Evolutionary conservation across 2,888 invertebrate species (phyloP).

Genomic region (Rhodophaea formosa): DNA sequence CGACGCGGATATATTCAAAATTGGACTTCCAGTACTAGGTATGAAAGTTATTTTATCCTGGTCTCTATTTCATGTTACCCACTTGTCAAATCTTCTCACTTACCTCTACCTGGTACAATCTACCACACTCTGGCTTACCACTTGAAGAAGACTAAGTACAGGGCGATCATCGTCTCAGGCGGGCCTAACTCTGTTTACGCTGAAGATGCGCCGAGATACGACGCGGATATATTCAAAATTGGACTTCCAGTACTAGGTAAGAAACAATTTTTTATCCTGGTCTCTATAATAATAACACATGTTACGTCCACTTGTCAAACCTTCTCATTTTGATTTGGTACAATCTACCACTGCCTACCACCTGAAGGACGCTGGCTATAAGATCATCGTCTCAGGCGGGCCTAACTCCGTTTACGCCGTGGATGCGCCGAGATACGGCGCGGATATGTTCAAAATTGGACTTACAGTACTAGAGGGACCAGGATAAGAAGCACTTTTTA

Average conservation of each 20-base stretch:
- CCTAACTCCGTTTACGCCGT: conserved; percentile 97
- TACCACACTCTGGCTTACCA: conserved; percentile 85
- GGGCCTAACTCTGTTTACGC: conserved; percentile 98
- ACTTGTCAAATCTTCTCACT: no score
- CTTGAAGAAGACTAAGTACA: conserved; percentile 91
- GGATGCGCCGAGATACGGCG: conserved; percentile 96
- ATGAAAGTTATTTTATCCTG: conserved; percentile 26
- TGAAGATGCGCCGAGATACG: conserved; percentile 95
- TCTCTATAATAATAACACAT: no score
- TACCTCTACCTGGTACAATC: no score
- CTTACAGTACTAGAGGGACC: conserved; percentile 95
- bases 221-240: conserved; percentile 96
- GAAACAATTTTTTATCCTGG: conserved; percentile 19
- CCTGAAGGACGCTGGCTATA: conserved; percentile 91
- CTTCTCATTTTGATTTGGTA: no score
- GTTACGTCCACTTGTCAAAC: no score
- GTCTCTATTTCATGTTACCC: no score
- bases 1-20: conserved; percentile 96
- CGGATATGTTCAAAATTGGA: conserved; percentile 96
- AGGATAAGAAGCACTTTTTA: no score
- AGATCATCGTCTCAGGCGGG: conserved; percentile 98
- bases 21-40: conserved; percentile 95
- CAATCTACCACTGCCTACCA: conserved; percentile 86
- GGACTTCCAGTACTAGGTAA: conserved; percentile 94
- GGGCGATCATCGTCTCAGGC: conserved; percentile 98